phyloP scores from a whole-genome alignment of 2,888 invertebrate genomes.

The Heteropelma amictum region DNA sequence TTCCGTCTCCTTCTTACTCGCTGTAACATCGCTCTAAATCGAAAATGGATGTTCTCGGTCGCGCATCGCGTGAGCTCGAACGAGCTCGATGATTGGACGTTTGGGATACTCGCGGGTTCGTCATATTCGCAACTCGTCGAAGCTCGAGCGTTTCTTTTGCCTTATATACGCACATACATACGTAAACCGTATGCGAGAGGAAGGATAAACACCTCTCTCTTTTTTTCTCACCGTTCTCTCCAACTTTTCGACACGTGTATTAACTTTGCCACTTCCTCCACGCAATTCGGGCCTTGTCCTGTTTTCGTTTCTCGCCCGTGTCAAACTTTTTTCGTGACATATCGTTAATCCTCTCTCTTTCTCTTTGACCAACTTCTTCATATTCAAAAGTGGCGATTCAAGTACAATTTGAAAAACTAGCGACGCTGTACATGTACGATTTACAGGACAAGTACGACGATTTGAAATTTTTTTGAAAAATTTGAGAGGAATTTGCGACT shows the following conservation, averaged over 20 bases:
- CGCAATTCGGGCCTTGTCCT: not conserved
- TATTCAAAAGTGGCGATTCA: too few relatives aligned
- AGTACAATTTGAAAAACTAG: too few relatives aligned
- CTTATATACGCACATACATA: not conserved
- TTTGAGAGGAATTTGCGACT: too few relatives aligned
- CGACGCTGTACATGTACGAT: too few relatives aligned
- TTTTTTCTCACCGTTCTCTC: not conserved
- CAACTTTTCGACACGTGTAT: not conserved
- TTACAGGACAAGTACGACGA: too few relatives aligned
- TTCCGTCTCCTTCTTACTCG: not conserved
- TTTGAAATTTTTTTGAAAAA: too few relatives aligned
- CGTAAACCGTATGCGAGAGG: not conserved
- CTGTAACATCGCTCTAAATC: constrained; percentile 43
- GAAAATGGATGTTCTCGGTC: constrained; percentile 47
- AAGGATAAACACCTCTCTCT: not conserved
- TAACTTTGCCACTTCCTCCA: not conserved
- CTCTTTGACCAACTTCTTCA: too few relatives aligned
- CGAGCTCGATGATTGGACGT: constrained; percentile 49
- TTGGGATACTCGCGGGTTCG: constrained; percentile 36
- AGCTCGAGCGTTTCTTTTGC: constrained; percentile 14
- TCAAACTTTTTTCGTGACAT: too few relatives aligned
- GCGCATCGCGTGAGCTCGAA: constrained; percentile 53
- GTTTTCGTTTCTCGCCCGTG: not conserved
- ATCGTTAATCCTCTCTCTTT: too few relatives aligned
- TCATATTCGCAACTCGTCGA: constrained; percentile 20